Conservation (phyloP, 2,113 vertebrate genomes). For the Tetraodon nigroviridis region DNA sequence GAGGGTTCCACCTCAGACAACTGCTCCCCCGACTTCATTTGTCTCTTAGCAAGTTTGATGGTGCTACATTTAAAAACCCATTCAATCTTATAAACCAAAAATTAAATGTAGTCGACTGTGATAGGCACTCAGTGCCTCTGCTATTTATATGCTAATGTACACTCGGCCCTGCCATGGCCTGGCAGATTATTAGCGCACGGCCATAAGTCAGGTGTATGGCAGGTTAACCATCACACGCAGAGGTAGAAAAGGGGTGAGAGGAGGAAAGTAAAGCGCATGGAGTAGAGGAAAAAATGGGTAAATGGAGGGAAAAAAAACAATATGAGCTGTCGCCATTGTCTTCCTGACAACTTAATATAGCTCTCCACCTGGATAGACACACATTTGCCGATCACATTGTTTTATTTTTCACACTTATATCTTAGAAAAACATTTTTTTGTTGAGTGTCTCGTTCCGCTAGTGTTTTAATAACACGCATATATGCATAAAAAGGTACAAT, state of each 20-base stretch:
- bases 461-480: too few species aligned
- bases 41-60: conserved; percentile 95
- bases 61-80: conserved; percentile 96
- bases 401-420: conserved; percentile 28
- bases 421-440: conserved; percentile 7
- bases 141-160: conserved; percentile 99
- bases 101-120: conserved; percentile 99
- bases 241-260: conserved; percentile 9
- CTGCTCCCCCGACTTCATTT: conserved; percentile 94
- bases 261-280: not conserved
- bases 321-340: conserved; percentile 54
- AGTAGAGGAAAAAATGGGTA: not conserved
- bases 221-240: conserved; percentile 63
- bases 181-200: conserved; percentile 94
- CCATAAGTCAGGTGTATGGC: conserved; percentile 91
- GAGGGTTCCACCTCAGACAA: conserved; percentile 82
- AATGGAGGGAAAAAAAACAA: conserved; percentile 17
- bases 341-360: conserved; percentile 58
- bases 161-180: conserved; percentile 86
- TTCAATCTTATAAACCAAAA: conserved; percentile 99
- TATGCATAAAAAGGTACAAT: too few species aligned
- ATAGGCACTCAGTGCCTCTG: conserved; percentile 90
- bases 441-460: conserved; percentile 1
- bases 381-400: conserved; percentile 21
- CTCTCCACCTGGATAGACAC: conserved; percentile 35